Percentiles rank a stretch among this genome's conserved stretches.
Conservation (phyloP, 2,797 vertebrate genomes). For the Gila robusta region DNA sequence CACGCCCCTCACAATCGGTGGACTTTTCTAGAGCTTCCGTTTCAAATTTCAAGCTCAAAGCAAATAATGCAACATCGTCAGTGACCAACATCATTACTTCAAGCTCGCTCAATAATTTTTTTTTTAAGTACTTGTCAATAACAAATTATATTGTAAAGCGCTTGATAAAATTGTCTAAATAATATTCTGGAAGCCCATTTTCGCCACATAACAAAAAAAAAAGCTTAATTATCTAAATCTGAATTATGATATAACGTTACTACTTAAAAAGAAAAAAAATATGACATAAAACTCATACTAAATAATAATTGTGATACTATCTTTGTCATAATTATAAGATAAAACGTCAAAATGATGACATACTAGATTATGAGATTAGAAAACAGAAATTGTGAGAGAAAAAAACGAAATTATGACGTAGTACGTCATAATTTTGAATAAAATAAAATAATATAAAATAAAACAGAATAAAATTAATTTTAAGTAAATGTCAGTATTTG, state of each 20-base stretch:
- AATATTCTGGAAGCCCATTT: background rate
- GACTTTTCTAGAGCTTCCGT: constrained; percentile 30
- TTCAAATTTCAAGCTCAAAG: background rate
- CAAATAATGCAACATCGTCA: background rate
- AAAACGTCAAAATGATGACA: background rate
- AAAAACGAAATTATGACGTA: background rate
- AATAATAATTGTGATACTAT: background rate
- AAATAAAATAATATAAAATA: background rate
- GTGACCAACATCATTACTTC: background rate
- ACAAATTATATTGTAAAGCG: background rate
- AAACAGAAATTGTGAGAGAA: background rate
- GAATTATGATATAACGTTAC: background rate
- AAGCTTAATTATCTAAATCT: too few species aligned
- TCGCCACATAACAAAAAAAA: background rate
- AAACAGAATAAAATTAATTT: background rate
- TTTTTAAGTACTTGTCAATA: background rate
- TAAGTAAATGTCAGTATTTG: background rate
- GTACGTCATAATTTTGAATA: background rate
- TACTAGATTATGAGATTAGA: background rate
- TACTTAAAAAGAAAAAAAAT: background rate
- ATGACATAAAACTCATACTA: background rate
- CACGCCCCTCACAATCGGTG: background rate
- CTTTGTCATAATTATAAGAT: background rate
- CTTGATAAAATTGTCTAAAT: background rate
- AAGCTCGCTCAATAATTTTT: background rate